Evolutionary conservation across 1,140 invertebrate species (phyloP).

Genomic region (Thaumatotibia leucotreta): DNA sequence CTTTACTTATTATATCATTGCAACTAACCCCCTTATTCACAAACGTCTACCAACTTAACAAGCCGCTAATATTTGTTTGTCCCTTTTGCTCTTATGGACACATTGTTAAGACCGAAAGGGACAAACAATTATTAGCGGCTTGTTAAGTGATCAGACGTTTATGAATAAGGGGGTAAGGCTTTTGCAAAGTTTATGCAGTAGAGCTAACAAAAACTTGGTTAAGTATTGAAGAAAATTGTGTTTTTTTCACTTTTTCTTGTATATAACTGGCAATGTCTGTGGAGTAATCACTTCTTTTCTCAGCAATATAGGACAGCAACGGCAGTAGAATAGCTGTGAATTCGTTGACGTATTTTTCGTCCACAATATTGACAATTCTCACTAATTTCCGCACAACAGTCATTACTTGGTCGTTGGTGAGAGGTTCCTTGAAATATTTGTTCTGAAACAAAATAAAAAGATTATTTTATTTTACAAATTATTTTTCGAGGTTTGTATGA

Average conservation of each 20-base stretch:
- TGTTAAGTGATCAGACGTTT: no score
- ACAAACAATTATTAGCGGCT: no score
- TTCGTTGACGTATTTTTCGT: conserved; percentile 32
- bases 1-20: no score
- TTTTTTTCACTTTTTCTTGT: conserved; percentile 31
- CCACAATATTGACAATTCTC: conserved; percentile 27
- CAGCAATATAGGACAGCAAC: conserved; percentile 47
- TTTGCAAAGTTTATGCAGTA: neutral
- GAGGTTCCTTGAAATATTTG: conserved; percentile 44
- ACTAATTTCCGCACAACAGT: conserved; percentile 32
- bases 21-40: no score
- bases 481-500: neutral
- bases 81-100: no score
- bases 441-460: conserved; percentile 43
- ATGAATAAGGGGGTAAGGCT: no score
- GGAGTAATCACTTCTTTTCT: conserved; percentile 35
- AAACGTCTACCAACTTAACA: no score
- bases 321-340: conserved; percentile 37
- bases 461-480: conserved; percentile 3
- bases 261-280: conserved; percentile 28
- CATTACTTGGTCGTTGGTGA: conserved; percentile 35
- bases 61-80: no score
- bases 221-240: conserved; percentile 29
- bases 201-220: conserved; percentile 30
- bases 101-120: no score